phyloP scores from a whole-genome alignment of 1,140 invertebrate genomes.

The Nilaparvata lugens region DNA sequence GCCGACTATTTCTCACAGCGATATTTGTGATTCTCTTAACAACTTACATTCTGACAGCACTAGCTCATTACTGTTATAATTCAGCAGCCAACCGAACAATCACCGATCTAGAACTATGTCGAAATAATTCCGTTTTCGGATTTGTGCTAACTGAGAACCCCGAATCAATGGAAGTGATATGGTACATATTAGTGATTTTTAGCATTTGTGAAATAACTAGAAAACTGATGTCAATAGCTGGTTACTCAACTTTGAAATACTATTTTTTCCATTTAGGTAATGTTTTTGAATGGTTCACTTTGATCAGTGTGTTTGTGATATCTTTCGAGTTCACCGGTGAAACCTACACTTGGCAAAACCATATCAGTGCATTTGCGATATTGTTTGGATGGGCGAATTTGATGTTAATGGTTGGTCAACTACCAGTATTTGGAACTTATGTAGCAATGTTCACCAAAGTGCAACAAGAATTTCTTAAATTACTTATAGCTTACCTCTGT shows the following conservation, averaged over 20 bases:
- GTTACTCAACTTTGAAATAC: constrained; percentile 61
- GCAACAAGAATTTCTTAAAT: constrained; percentile 73
- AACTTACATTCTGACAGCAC: constrained; percentile 61
- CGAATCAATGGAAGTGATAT: constrained; percentile 62
- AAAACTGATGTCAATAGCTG: constrained; percentile 65
- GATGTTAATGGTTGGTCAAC: constrained; percentile 77
- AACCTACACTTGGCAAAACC: constrained; percentile 73
- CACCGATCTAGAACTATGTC: constrained; percentile 41
- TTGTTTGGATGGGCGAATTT: constrained; percentile 77
- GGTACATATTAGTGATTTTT: constrained; percentile 63
- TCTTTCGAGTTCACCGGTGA: constrained; percentile 65
- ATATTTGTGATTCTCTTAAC: constrained; percentile 69
- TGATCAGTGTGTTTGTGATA: constrained; percentile 68
- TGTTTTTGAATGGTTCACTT: constrained; percentile 75
- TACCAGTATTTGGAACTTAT: constrained; percentile 76
- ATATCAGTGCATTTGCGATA: constrained; percentile 69
- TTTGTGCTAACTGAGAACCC: constrained; percentile 59
- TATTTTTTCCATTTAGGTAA: constrained; percentile 76
- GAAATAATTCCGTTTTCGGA: constrained; percentile 62
- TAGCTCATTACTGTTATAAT: constrained; percentile 71
- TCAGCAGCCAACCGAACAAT: constrained; percentile 41
- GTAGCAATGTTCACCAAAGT: constrained; percentile 81
- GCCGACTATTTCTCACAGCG: constrained; percentile 65
- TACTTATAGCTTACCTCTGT: constrained; percentile 73
- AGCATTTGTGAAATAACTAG: constrained; percentile 64